Percentiles rank a stretch among this genome's conserved stretches.
phyloP scores from a whole-genome alignment of 2,113 vertebrate species.

The Psettodes erumei region DNA sequence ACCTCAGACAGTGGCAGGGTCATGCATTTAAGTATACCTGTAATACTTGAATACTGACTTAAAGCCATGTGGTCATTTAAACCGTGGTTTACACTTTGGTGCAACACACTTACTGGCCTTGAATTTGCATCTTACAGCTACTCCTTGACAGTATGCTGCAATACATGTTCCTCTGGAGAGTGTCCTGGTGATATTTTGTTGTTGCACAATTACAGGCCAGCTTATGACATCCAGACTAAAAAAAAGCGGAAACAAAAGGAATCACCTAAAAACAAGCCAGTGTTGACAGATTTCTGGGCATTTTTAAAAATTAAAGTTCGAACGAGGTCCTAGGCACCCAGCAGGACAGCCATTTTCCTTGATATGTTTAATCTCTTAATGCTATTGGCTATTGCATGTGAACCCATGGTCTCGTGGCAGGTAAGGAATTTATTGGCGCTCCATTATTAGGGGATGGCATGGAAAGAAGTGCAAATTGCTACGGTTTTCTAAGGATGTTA shows the following conservation, averaged over 20 bases:
- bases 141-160: conserved; percentile 28
- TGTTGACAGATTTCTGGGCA: conserved; percentile 92
- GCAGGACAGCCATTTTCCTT: conserved; percentile 91
- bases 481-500: conserved; percentile 93
- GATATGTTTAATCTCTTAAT: conserved; percentile 94
- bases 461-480: conserved; percentile 89
- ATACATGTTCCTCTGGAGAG: conserved; percentile 41
- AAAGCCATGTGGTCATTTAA: background rate
- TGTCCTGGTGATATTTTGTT: conserved; percentile 82
- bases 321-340: conserved; percentile 89
- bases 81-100: no score
- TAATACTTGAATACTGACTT: no score
- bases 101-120: background rate
- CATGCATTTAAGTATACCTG: no score
- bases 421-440: conserved; percentile 92
- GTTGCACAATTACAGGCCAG: conserved; percentile 90
- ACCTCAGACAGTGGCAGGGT: no score
- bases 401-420: conserved; percentile 87
- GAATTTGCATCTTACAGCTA: conserved; percentile 8
- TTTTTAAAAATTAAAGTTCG: conserved; percentile 93
- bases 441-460: conserved; percentile 95
- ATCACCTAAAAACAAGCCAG: conserved; percentile 91
- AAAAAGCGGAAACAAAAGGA: no score
- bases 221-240: conserved; percentile 91
- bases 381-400: conserved; percentile 84